A percentile compares a stretch with the other conserved stretches of the same genome.
phyloP scores from a whole-genome alignment of 2,113 vertebrate species.

The Bubo bubo region DNA sequence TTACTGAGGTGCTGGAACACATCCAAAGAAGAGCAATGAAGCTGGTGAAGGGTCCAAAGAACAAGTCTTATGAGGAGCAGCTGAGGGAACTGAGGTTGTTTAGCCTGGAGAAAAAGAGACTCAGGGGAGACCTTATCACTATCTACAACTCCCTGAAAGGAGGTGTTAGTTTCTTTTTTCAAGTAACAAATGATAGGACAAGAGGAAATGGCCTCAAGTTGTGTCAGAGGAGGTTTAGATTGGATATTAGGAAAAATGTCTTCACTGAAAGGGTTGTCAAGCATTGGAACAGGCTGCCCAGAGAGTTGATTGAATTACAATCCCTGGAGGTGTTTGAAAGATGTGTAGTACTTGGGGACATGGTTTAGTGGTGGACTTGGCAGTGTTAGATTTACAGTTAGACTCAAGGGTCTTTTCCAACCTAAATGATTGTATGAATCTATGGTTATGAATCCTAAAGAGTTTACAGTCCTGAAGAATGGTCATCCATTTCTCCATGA shows the following conservation, averaged over 20 bases:
- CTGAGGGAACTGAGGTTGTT: neutral
- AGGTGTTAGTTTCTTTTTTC: fast-evolving
- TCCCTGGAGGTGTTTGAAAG: neutral
- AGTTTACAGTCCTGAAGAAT: neutral
- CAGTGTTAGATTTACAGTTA: neutral
- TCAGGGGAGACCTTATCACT: neutral
- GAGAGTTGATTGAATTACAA: neutral
- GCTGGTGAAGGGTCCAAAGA: neutral
- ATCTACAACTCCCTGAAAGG: neutral
- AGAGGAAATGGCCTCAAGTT: neutral
- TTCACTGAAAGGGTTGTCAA: neutral
- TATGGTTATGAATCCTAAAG: neutral
- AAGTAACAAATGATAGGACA: neutral
- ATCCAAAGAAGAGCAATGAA: fast-evolving
- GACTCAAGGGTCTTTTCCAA: neutral
- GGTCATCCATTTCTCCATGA: neutral
- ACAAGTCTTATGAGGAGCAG: neutral
- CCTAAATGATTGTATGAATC: neutral
- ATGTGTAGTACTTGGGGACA: neutral
- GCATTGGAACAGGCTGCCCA: neutral
- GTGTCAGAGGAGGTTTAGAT: neutral
- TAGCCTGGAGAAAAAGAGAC: neutral
- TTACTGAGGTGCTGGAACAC: neutral
- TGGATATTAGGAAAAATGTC: neutral
- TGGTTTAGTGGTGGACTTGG: neutral